Evolutionary conservation across 2,888 invertebrate genomes (phyloP), one percentile per base, ranked within the genome.

Genomic region (Ochlodes sylvanus): DNA sequence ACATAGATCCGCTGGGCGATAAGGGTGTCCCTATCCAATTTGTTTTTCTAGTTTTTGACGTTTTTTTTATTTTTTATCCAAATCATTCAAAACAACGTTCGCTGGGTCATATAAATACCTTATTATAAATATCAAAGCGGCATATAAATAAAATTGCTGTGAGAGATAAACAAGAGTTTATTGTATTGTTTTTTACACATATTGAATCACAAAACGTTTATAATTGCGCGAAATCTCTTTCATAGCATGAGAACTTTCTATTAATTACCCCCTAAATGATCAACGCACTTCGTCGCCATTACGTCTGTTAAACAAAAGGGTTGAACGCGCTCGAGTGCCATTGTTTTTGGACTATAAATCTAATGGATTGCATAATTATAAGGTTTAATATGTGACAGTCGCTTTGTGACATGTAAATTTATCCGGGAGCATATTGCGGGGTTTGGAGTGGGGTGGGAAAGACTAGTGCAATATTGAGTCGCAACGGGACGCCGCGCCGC

Each of bases 281-380:
- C 87, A 81, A 73, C 78, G 82, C 82, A 79, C 80, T 82, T 85
- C 83, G 84, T 80, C 82, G 79, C 79, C 76, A 77, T 73, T 74
- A 75, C 74, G 74, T 72, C 82, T 80, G 74, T 73, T 80, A 85
- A 85, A 89, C 86, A 86, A 88, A 89, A 86, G 89, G 88, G 89
- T 89, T 86, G 78, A 84, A 80, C 67, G 80, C 77, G 77, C 82
- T 87, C 77, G 76, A 83, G 77, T 71, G 71, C 77, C 78, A 84
- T 93, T 92, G 93, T 93, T 90, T 92, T 88, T 88, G 74, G 76
- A 80, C 88, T 81, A 92, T 93, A 93, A 93, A 93, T 93, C 89
- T 92, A 87, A 85, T 87, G 83, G 81, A 83, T 84, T 84, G 85
- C 78, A 82, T 92, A 91, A 92, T 92, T 92, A 92, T 86, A 83